Evolutionary conservation across 1,140 invertebrate genomes (phyloP).

Genomic region (Pogonus chalceus): DNA sequence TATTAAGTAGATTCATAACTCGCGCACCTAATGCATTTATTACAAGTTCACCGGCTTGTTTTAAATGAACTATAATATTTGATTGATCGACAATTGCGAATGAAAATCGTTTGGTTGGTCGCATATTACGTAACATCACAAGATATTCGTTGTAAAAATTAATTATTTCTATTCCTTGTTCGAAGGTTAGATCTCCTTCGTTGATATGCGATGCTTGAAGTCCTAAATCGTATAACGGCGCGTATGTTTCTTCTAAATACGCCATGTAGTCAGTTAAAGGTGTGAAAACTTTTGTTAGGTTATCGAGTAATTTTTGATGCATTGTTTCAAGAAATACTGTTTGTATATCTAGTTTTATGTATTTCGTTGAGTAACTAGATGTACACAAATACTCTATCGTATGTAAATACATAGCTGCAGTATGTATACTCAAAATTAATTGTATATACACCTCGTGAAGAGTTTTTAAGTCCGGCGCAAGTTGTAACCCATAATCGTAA

Average conservation of each 20-base stretch:
- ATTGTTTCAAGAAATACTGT: background rate
- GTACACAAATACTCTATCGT: conserved; percentile 30
- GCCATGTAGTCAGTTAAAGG: background rate
- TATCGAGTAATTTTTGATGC: background rate
- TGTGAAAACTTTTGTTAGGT: background rate
- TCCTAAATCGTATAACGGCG: background rate
- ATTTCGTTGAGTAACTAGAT: background rate
- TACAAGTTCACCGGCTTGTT: background rate
- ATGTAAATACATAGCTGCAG: conserved; percentile 32
- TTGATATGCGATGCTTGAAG: background rate
- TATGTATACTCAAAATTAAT: conserved; percentile 33
- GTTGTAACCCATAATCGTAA: conserved; percentile 32
- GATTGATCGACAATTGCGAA: background rate
- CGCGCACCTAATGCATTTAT: conserved; percentile 4
- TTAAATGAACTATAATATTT: background rate
- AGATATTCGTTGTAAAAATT: background rate
- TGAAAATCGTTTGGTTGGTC: background rate
- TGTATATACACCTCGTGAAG: conserved; percentile 33
- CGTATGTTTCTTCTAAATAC: background rate
- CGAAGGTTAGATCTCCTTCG: background rate
- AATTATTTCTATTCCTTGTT: background rate
- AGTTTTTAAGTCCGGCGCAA: conserved; percentile 37
- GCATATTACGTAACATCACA: background rate
- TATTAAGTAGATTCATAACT: background rate
- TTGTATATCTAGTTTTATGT: background rate